Evolutionary conservation across 2,113 vertebrate species (phyloP).

Genomic region (Carlito syrichta): DNA sequence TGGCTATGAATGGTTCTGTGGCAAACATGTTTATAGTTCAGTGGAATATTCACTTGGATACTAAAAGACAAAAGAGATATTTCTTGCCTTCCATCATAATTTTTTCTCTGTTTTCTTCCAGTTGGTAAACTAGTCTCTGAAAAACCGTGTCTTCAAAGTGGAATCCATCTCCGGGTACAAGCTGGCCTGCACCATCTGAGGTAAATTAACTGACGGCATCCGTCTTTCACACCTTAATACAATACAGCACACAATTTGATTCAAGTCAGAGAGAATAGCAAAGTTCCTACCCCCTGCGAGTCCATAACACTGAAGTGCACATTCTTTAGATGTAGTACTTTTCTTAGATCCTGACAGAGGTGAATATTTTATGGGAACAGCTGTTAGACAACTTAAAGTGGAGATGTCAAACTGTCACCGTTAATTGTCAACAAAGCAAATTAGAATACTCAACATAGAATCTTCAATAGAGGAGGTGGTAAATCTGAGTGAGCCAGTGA

Average conservation of each 20-base stretch:
- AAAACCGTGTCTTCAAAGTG: not conserved
- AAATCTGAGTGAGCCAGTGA: not conserved
- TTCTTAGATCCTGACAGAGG: not conserved
- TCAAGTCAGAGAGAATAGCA: not conserved
- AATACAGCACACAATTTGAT: not conserved
- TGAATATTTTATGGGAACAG: not conserved
- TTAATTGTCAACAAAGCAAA: slow-evolving; percentile 22
- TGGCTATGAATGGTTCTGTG: not conserved
- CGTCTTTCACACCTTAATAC: slow-evolving; percentile 47
- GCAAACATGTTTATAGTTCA: not conserved
- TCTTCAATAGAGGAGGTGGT: not conserved
- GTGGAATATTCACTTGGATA: not conserved
- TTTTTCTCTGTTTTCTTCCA: not conserved
- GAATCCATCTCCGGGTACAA: not conserved
- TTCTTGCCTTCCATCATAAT: not conserved
- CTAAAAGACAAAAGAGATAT: not conserved
- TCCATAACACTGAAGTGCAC: not conserved
- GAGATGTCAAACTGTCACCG: not conserved
- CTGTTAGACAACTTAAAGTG: not conserved
- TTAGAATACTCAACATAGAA: not conserved
- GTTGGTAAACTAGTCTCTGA: not conserved
- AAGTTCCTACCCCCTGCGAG: not conserved
- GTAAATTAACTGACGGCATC: not conserved
- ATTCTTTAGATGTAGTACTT: not conserved
- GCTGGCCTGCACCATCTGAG: not conserved